A percentile compares a stretch with the other conserved stretches of the same genome.
phyloP scores from a whole-genome alignment of 2,797 vertebrate genomes.

The Enoplosus armatus region DNA sequence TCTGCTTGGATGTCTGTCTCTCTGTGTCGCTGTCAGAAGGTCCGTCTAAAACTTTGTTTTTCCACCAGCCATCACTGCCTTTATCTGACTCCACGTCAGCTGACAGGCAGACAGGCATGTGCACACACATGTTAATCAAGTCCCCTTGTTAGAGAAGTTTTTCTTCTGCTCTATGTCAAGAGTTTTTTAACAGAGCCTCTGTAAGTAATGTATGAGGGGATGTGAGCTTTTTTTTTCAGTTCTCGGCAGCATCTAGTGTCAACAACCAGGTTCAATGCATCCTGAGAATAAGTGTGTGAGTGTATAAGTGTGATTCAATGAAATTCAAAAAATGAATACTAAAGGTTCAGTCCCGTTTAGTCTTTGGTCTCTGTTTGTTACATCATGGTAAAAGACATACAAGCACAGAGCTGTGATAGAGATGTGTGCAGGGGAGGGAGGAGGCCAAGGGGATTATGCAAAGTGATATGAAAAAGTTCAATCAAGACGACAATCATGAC shows the following conservation, averaged over 20 bases:
- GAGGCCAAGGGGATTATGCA: no score
- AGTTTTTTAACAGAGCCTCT: not conserved
- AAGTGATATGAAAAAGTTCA: not conserved
- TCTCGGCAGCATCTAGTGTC: not conserved
- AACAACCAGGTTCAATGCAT: slow-evolving; percentile 2
- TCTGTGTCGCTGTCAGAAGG: slow-evolving; percentile 56
- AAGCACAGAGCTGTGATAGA: no score
- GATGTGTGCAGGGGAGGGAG: no score
- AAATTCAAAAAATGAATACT: not conserved
- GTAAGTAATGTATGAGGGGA: not conserved
- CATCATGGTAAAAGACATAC: not conserved
- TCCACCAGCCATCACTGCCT: slow-evolving; percentile 37
- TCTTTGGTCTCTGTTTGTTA: not conserved
- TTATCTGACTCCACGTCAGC: slow-evolving; percentile 31
- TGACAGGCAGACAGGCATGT: not conserved
- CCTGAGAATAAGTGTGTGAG: not conserved
- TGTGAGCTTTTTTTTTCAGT: not conserved
- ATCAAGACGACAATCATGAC: no score
- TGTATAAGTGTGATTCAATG: not conserved
- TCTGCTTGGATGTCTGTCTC: slow-evolving; percentile 61
- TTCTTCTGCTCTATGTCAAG: not conserved
- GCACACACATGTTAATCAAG: slow-evolving; percentile 4
- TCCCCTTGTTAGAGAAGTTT: not conserved
- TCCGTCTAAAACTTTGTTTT: slow-evolving; percentile 67
- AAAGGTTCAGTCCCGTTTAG: no score